phyloP scores from a whole-genome alignment of 2,797 vertebrate species.

The Enteromius mattozi region DNA sequence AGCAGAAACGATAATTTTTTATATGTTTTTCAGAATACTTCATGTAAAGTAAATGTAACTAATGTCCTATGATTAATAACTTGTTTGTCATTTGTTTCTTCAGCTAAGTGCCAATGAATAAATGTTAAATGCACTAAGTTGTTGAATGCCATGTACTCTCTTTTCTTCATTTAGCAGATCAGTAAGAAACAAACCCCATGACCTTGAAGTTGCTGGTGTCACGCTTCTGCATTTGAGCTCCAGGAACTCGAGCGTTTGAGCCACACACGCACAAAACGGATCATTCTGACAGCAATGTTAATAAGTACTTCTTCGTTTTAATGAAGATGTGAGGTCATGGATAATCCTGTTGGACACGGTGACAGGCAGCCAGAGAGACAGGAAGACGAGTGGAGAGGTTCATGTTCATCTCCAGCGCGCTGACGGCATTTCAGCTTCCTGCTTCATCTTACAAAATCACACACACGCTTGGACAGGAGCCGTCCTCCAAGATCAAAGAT shows the following conservation, averaged over 20 bases:
- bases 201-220: slow-evolving; percentile 17
- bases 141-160: neutral
- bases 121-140: neutral
- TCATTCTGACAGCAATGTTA: slow-evolving; percentile 30
- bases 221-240: neutral
- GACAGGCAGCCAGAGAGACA: slow-evolving; percentile 31
- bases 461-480: neutral
- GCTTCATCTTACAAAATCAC: neutral
- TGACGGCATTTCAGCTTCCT: neutral
- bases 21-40: neutral
- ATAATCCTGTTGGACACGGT: slow-evolving; percentile 35
- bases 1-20: neutral
- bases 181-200: neutral
- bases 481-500: neutral
- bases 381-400: slow-evolving; percentile 5
- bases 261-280: slow-evolving; percentile 9
- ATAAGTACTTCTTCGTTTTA: slow-evolving; percentile 35
- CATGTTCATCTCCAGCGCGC: neutral
- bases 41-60: neutral
- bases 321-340: slow-evolving; percentile 25
- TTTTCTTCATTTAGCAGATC: neutral
- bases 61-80: neutral
- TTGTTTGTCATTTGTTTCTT: neutral
- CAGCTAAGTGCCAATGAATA: neutral
- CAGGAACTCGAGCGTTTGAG: neutral